phyloP scores from a whole-genome alignment of 92 coral and sea anemone species.

The Zoanthus solanderi region DNA sequence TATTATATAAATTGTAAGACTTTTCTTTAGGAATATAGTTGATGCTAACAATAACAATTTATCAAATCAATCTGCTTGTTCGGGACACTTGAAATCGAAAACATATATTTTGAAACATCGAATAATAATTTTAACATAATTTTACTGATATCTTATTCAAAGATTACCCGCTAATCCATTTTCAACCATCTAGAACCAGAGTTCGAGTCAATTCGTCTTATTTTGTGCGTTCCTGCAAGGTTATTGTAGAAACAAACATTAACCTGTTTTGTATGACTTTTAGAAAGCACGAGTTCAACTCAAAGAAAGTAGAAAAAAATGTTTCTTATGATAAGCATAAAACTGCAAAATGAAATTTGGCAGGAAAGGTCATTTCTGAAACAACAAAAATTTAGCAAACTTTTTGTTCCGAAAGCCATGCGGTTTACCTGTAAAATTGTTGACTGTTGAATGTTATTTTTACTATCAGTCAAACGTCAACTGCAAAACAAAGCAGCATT shows the following conservation, averaged over 20 bases:
- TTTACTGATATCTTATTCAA: too few species aligned
- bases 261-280: too few species aligned
- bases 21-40: too few species aligned
- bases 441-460: conserved; percentile 1
- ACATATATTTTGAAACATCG: background rate
- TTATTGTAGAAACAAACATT: conserved; percentile 23
- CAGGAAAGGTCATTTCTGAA: background rate
- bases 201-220: background rate
- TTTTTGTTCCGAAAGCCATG: too few species aligned
- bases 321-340: background rate
- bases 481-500: background rate
- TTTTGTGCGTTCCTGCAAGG: background rate
- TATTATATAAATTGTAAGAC: too few species aligned
- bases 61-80: too few species aligned
- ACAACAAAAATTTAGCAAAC: background rate
- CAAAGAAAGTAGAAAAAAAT: background rate
- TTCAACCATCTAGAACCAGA: background rate
- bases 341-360: background rate
- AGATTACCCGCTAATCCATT: background rate
- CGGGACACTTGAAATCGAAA: too few species aligned
- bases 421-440: conserved; percentile 34
- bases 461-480: conserved; percentile 28
- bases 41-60: too few species aligned
- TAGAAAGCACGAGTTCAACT: background rate
- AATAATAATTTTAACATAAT: background rate